phyloP scores from a whole-genome alignment of 23 tunicate genomes.

The Diplosoma virens region DNA sequence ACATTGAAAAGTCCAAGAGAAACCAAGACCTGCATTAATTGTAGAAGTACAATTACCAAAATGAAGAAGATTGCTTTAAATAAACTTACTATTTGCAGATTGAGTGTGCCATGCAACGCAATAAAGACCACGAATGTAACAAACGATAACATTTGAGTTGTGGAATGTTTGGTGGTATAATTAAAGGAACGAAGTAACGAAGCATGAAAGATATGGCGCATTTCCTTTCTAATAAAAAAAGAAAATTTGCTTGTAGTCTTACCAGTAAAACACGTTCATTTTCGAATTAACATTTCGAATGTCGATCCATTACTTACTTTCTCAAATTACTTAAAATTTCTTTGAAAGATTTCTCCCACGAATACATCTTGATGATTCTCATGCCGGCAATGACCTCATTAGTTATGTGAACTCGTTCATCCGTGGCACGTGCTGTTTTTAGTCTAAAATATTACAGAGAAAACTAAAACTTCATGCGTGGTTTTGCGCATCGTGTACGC shows the following conservation, averaged over 20 bases:
- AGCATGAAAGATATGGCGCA: background rate
- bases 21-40: background rate
- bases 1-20: constrained; percentile 5
- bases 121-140: background rate
- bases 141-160: background rate
- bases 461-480: too few relatives aligned
- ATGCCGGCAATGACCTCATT: constrained; percentile 71
- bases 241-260: too few relatives aligned
- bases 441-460: too few relatives aligned
- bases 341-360: constrained; percentile 78
- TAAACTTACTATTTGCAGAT: background rate
- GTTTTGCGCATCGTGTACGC: too few relatives aligned
- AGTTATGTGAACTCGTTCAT: constrained; percentile 51
- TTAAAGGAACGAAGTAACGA: background rate
- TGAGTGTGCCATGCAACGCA: background rate
- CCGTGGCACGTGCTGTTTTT: constrained; percentile 23
- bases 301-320: too few relatives aligned
- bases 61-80: too few relatives aligned
- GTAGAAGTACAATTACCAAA: too few relatives aligned
- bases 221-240: constrained; percentile 10
- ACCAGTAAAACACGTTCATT: too few relatives aligned
- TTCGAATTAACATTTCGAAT: too few relatives aligned
- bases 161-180: constrained; percentile 3
- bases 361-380: constrained; percentile 80
- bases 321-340: constrained; percentile 18